Evolutionary conservation across 2,113 vertebrate species (phyloP).

Genomic region (Austrofundulus limnaeus): DNA sequence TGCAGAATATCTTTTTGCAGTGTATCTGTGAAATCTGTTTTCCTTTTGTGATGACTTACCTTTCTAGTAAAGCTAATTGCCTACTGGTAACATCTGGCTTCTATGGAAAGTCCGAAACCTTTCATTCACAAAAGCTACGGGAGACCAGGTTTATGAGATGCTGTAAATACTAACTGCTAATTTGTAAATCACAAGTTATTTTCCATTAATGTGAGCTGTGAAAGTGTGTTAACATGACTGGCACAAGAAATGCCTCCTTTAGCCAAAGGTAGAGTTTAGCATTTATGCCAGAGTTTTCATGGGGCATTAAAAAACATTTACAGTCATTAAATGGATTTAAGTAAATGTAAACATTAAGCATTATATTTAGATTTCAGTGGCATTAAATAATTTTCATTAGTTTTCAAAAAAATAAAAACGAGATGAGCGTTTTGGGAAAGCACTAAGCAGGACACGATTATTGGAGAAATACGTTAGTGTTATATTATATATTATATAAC

Average conservation of each 20-base stretch:
- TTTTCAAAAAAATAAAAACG: too few relatives aligned
- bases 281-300: too few relatives aligned
- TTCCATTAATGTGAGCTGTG: conserved; percentile 73
- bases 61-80: conserved; percentile 73
- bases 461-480: too few relatives aligned
- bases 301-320: too few relatives aligned
- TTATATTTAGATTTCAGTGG: too few relatives aligned
- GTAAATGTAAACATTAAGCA: too few relatives aligned
- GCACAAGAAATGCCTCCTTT: conserved; percentile 22
- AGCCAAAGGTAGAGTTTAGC: conserved; percentile 16
- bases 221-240: conserved; percentile 72
- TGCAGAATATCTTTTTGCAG: conserved; percentile 48
- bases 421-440: too few relatives aligned
- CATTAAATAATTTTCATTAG: too few relatives aligned
- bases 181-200: conserved; percentile 80
- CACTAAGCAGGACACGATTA: too few relatives aligned
- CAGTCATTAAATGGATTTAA: too few relatives aligned
- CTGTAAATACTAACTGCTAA: conserved; percentile 80
- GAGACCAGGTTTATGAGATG: conserved; percentile 75
- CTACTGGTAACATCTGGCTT: conserved; percentile 75
- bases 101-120: conserved; percentile 67
- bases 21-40: conserved; percentile 80
- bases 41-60: conserved; percentile 76
- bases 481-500: too few relatives aligned
- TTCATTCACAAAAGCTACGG: conserved; percentile 71